Evolutionary conservation across 2,113 vertebrate genomes (phyloP).

Genomic region (Nyctereutes procyonoides): DNA sequence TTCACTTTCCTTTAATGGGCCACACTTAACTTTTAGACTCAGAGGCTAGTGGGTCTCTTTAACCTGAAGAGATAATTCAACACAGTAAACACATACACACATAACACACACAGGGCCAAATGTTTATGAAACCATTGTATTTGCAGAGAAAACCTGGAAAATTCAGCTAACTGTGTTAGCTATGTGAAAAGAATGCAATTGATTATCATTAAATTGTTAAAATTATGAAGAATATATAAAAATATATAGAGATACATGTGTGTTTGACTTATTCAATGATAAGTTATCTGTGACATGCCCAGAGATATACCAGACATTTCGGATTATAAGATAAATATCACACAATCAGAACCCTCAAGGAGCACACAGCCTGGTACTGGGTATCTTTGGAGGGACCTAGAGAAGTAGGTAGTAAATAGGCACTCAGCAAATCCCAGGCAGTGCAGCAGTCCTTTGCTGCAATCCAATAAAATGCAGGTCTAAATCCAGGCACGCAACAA

Average conservation of each 20-base stretch:
- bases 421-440: neutral
- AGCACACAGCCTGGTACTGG: neutral
- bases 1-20: neutral
- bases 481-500: neutral
- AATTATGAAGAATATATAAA: conserved; percentile 24
- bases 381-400: neutral
- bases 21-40: conserved; percentile 23
- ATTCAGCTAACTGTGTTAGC: neutral
- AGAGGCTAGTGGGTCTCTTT: neutral
- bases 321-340: conserved; percentile 1
- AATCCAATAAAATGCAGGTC: neutral
- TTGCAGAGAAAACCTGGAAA: neutral
- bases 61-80: neutral
- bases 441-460: neutral
- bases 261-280: neutral
- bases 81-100: neutral
- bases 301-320: neutral
- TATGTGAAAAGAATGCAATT: neutral
- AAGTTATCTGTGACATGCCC: neutral
- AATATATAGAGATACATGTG: neutral
- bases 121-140: neutral
- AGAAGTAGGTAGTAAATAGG: neutral
- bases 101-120: neutral
- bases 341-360: neutral
- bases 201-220: neutral